phyloP scores from a whole-genome alignment of 2,888 invertebrate genomes.

The Sminthurides aquaticus region DNA sequence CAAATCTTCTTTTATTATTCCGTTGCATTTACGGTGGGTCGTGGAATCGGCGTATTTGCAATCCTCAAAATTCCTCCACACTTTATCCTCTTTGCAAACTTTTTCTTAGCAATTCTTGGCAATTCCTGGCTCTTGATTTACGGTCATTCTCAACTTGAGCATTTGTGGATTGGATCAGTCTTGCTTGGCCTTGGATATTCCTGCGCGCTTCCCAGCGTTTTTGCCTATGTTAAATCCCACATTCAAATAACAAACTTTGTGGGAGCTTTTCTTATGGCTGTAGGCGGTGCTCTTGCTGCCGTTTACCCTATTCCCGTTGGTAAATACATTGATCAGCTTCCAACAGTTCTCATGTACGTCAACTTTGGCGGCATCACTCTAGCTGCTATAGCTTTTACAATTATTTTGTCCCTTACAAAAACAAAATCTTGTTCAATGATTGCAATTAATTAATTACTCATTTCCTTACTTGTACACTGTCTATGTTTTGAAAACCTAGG shows the following conservation, averaged over 20 bases:
- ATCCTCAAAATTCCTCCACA: conserved; percentile 10
- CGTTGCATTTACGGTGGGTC: conserved; percentile 8
- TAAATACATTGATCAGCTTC: not conserved
- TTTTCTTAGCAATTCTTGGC: not conserved
- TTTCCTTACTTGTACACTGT: too few species aligned
- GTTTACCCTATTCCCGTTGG: conserved; percentile 9
- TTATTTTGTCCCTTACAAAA: conserved; percentile 48
- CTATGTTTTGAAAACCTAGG: too few species aligned
- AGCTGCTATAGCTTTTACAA: not conserved
- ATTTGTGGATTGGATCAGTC: conserved; percentile 9
- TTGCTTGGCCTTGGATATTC: not conserved
- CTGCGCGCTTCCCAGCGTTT: not conserved
- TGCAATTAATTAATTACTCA: too few species aligned
- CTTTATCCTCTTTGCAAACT: conserved; percentile 1
- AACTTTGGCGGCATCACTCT: conserved; percentile 2
- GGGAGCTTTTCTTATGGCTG: not conserved
- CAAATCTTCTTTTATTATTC: conserved; percentile 1
- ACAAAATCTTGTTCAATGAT: conserved; percentile 27
- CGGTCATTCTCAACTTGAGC: not conserved
- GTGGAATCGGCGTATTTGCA: not conserved
- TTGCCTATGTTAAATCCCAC: conserved; percentile 6
- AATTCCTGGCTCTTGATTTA: conserved; percentile 1
- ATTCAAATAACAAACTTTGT: conserved; percentile 2
- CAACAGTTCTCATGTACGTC: conserved; percentile 2
- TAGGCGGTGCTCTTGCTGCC: not conserved